Percentiles rank a stretch among this genome's conserved stretches.
Conservation (phyloP, 2,113 vertebrate species). For the Heloderma charlesbogerti region DNA sequence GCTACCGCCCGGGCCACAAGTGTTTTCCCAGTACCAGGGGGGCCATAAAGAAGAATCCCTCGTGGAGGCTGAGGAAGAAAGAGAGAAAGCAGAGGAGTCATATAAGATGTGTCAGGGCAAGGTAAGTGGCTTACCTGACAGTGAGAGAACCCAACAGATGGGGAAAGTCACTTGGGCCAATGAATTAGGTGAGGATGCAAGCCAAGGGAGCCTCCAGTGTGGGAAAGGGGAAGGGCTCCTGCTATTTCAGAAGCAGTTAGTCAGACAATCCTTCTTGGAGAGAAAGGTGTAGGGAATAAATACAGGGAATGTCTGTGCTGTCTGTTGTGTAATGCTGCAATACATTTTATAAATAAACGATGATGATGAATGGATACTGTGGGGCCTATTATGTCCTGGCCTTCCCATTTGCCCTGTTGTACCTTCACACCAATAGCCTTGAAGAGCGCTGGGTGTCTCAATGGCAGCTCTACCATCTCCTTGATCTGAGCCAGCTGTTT, state of each 20-base stretch:
- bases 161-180: not conserved
- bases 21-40: conserved; percentile 81
- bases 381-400: not conserved
- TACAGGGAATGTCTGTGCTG: not conserved
- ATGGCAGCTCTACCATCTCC: conserved; percentile 75
- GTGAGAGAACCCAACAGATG: not conserved
- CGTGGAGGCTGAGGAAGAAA: conserved; percentile 73
- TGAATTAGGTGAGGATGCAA: not conserved
- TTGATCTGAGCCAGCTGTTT: conserved; percentile 76
- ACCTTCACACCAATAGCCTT: conserved; percentile 76
- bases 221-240: not conserved
- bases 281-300: not conserved
- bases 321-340: no score
- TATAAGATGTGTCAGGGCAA: not conserved
- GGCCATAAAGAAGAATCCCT: conserved; percentile 79
- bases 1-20: conserved; percentile 82
- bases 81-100: not conserved
- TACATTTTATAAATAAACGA: not conserved
- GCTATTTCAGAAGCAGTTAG: not conserved
- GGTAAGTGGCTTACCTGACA: not conserved
- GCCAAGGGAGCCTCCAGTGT: not conserved
- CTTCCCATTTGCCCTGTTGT: not conserved
- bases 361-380: not conserved
- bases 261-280: not conserved
- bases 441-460: conserved; percentile 72